These are phyloP conservation scores for Darevskia nairensis DNA, from an alignment of 2,797 vertebrate species.

Conservation along the genomic window DNA sequence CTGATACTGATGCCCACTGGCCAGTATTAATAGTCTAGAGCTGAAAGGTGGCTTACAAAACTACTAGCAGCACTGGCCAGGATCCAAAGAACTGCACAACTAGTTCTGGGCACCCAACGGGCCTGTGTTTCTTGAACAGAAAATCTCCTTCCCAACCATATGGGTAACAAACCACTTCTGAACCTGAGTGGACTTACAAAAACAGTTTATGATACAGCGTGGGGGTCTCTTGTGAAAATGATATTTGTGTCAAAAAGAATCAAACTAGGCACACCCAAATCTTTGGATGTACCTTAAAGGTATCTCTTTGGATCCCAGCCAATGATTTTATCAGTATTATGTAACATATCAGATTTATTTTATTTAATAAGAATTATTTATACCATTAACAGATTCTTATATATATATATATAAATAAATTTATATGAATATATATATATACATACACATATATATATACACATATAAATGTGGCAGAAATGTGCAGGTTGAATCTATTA, in stretches of 20 bases:
- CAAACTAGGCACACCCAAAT: background rate
- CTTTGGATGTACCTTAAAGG: background rate
- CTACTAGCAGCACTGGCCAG: slow-evolving; percentile 65
- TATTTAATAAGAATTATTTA: slow-evolving; percentile 89
- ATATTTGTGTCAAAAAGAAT: background rate
- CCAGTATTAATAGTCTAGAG: slow-evolving; percentile 62
- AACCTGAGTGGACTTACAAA: slow-evolving; percentile 16
- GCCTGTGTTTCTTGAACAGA: background rate
- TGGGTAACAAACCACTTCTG: slow-evolving; percentile 13
- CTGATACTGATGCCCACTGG: slow-evolving; percentile 53
- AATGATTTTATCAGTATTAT: slow-evolving; percentile 85
- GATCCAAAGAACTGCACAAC: slow-evolving; percentile 28
- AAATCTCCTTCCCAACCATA: background rate
- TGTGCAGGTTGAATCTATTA: slow-evolving; percentile 86
- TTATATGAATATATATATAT: slow-evolving; percentile 63
- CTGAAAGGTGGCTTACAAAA: slow-evolving; percentile 76
- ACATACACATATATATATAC: slow-evolving; percentile 37
- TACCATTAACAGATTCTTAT: slow-evolving; percentile 87
- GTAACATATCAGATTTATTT: slow-evolving; percentile 89
- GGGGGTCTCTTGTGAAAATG: background rate
- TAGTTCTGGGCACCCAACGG: slow-evolving; percentile 1
- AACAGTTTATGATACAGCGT: background rate
- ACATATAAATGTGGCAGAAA: slow-evolving; percentile 86
- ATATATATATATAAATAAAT: slow-evolving; percentile 47
- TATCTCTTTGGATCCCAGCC: slow-evolving; percentile 38